These are phyloP conservation scores for Luperina nickerlii DNA, from an alignment of 2,888 invertebrate species.

Conservation along the genomic window DNA sequence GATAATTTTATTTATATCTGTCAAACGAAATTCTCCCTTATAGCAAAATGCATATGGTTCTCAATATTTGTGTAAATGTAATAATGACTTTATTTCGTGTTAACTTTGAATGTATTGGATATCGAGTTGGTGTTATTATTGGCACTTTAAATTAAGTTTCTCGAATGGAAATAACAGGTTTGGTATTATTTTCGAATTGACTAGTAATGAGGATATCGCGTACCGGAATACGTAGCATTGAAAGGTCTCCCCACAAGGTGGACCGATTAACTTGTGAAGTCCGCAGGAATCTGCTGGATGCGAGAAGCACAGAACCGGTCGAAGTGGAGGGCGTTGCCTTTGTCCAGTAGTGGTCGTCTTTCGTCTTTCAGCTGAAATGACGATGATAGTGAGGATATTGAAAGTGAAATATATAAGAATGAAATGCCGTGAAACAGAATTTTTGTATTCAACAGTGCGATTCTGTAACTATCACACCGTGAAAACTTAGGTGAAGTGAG, in stretches of 20 bases:
- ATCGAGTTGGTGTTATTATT: conserved; percentile 54
- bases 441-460: too few species aligned
- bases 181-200: background rate
- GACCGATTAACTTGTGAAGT: too few species aligned
- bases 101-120: conserved; percentile 56
- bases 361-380: too few species aligned
- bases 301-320: too few species aligned
- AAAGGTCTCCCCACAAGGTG: too few species aligned
- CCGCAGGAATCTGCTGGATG: too few species aligned
- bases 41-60: accelerated
- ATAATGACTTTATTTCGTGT: conserved; percentile 80
- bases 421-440: background rate
- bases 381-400: too few species aligned
- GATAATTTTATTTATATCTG: conserved; percentile 20
- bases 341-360: too few species aligned
- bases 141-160: conserved; percentile 56
- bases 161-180: conserved; percentile 46
- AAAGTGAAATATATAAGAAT: background rate
- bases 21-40: conserved; percentile 33
- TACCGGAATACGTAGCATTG: too few species aligned
- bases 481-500: too few species aligned
- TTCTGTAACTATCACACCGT: too few species aligned
- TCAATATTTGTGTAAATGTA: background rate
- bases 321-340: too few species aligned
- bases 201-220: background rate